Conservation (phyloP, 2,797 vertebrate species). For the Gastrophryne carolinensis region DNA sequence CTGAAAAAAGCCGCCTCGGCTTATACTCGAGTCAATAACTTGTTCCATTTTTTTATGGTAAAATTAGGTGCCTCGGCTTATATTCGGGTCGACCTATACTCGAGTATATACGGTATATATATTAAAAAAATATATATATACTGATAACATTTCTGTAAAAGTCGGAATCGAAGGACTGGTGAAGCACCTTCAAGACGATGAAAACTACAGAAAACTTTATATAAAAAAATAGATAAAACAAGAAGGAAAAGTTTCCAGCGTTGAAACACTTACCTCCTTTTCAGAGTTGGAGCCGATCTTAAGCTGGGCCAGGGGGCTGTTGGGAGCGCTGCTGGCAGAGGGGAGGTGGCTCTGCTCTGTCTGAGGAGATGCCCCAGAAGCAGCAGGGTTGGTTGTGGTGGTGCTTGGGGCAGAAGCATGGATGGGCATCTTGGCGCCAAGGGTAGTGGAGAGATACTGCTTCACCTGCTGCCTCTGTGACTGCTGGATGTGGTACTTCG, state of each 20-base stretch:
- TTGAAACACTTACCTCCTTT: conserved; percentile 76
- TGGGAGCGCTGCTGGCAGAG: conserved; percentile 75
- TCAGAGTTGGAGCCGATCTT: conserved; percentile 84
- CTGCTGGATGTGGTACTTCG: conserved; percentile 89
- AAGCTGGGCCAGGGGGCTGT: conserved; percentile 87
- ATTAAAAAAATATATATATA: no score
- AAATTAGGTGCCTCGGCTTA: no score
- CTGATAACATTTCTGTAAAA: no score
- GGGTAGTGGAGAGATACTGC: conserved; percentile 86
- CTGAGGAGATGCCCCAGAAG: conserved; percentile 54
- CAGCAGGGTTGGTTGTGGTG: conserved; percentile 64
- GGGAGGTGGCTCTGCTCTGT: conserved; percentile 50
- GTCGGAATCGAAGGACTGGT: no score
- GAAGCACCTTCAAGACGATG: no score
- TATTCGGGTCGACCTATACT: no score
- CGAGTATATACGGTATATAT: no score
- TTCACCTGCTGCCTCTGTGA: conserved; percentile 89
- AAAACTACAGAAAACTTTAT: not conserved
- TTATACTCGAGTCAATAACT: no score
- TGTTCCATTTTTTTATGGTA: no score
- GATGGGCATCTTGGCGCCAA: conserved; percentile 77
- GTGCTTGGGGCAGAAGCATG: conserved; percentile 74
- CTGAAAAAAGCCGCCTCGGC: no score
- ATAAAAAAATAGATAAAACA: not conserved
- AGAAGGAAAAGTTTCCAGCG: not conserved